A percentile compares a stretch with the other conserved stretches of the same genome.
These are phyloP conservation scores for Isaurus tuberculatus DNA, from an alignment of 92 coral and sea anemone species.

Conservation along the genomic window DNA sequence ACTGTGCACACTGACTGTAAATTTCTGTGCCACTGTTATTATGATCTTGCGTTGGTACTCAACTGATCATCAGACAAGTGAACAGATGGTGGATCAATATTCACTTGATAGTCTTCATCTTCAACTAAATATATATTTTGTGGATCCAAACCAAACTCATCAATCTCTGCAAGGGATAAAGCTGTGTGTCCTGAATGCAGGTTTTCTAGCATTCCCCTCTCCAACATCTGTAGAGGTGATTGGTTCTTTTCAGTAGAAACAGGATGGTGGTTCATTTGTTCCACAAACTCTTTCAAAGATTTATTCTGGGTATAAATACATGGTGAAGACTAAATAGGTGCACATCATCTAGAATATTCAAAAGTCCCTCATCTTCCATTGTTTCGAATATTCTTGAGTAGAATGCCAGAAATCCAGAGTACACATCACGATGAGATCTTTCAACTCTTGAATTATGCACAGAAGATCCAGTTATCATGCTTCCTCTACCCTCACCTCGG, in stretches of 20 bases:
- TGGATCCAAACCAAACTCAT: conserved; percentile 73
- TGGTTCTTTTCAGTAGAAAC: too few relatives aligned
- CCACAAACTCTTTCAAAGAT: too few relatives aligned
- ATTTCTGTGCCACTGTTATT: too few relatives aligned
- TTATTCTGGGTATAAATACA: too few relatives aligned
- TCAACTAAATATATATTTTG: conserved; percentile 58
- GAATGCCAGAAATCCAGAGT: not conserved
- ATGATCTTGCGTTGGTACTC: too few relatives aligned
- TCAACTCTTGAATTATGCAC: conserved; percentile 34
- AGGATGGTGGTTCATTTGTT: conserved; percentile 8
- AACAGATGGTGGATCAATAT: conserved; percentile 62
- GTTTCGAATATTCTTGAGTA: too few relatives aligned
- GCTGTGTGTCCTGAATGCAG: conserved; percentile 78
- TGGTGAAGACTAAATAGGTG: too few relatives aligned
- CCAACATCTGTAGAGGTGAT: conserved; percentile 82
- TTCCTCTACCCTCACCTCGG: conserved; percentile 48
- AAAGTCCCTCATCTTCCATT: too few relatives aligned
- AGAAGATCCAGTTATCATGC: conserved; percentile 50
- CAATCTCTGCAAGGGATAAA: conserved; percentile 62
- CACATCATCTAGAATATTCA: too few relatives aligned
- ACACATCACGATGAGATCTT: not conserved
- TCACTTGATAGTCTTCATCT: conserved; percentile 74
- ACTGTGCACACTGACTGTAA: too few relatives aligned
- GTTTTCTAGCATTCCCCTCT: conserved; percentile 75
- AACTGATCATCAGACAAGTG: conserved; percentile 51